These are phyloP conservation scores for Chaetops frenatus DNA, from an alignment of 2,113 vertebrate species.

Conservation along the genomic window DNA sequence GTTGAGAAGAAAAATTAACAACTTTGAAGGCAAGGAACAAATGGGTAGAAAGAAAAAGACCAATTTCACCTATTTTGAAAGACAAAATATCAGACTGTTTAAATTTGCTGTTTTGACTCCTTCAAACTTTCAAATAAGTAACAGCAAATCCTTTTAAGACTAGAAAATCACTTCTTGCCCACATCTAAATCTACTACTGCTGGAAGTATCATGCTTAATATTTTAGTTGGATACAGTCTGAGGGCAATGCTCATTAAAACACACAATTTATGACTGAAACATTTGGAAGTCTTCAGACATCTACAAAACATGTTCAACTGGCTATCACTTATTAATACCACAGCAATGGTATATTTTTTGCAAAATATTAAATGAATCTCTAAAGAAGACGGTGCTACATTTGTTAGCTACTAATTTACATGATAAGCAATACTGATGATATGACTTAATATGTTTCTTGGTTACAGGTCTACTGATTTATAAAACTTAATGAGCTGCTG, in stretches of 20 bases:
- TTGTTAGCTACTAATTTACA: background rate
- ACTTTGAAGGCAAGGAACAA: background rate
- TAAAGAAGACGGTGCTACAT: background rate
- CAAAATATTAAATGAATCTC: background rate
- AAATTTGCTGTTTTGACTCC: background rate
- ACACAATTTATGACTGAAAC: background rate
- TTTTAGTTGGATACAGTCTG: background rate
- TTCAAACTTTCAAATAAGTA: background rate
- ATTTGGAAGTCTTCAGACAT: background rate
- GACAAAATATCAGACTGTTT: background rate
- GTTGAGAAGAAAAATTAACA: background rate
- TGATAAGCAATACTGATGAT: background rate
- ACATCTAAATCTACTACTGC: background rate
- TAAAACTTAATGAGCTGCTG: background rate
- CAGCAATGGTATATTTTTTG: background rate
- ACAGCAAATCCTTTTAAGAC: background rate
- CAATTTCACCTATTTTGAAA: background rate
- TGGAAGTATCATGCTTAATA: background rate
- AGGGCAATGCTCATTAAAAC: background rate
- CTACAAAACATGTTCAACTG: background rate
- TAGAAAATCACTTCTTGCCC: background rate
- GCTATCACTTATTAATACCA: background rate
- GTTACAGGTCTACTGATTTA: background rate
- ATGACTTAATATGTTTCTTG: background rate
- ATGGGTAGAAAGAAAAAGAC: accelerated